These are phyloP conservation scores for Mylabris phalerata DNA, from an alignment of 1,140 invertebrate genomes.

Conservation along the genomic window DNA sequence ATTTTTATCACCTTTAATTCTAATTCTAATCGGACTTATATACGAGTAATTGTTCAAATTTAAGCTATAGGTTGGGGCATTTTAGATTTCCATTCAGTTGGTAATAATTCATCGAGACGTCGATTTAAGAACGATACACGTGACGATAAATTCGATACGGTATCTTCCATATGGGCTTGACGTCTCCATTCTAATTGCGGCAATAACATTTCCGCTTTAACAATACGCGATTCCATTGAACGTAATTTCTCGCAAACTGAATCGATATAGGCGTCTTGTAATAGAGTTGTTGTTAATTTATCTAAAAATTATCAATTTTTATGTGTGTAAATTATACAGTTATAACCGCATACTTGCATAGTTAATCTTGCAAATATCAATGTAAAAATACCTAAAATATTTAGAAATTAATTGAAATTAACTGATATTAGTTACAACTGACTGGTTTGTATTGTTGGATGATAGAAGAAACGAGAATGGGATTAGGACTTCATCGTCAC, in stretches of 20 bases:
- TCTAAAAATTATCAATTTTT: constrained; percentile 10
- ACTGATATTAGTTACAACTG: not conserved
- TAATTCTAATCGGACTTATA: too few species aligned
- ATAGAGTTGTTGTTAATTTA: constrained; percentile 28
- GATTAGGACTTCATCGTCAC: constrained; percentile 31
- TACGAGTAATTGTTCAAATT: not conserved
- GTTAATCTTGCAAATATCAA: constrained; percentile 30
- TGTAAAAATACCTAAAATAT: constrained; percentile 24
- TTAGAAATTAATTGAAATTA: constrained; percentile 9
- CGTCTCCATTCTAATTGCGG: constrained; percentile 37
- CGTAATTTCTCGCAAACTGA: constrained; percentile 36
- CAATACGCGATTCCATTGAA: constrained; percentile 35
- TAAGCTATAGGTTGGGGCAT: constrained; percentile 26
- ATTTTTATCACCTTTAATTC: too few species aligned
- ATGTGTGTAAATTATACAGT: not conserved
- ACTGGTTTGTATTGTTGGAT: constrained; percentile 9
- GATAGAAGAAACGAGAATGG: constrained; percentile 35
- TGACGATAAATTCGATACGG: constrained; percentile 32
- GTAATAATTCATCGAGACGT: constrained; percentile 38
- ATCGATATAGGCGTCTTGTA: constrained; percentile 40
- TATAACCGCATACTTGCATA: constrained; percentile 19
- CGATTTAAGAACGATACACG: constrained; percentile 38
- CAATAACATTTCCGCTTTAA: constrained; percentile 35
- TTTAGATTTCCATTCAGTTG: constrained; percentile 33
- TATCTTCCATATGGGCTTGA: constrained; percentile 38